phyloP scores from a whole-genome alignment of 2,797 vertebrate genomes.

The Phaenicophaeus curvirostris region DNA sequence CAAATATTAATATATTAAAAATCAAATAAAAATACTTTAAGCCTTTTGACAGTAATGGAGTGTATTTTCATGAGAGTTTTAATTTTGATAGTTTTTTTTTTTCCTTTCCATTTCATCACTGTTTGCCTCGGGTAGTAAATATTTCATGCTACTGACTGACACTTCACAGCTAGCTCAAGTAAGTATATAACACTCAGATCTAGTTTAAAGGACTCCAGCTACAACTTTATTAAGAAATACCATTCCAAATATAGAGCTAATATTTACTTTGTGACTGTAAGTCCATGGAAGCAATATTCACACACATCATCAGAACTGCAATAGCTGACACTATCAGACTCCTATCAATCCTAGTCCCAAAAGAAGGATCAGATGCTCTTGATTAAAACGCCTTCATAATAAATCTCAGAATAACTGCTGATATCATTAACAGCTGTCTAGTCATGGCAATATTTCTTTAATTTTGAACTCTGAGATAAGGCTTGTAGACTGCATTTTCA shows the following conservation, averaged over 20 bases:
- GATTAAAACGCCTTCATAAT: background rate
- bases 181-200: background rate
- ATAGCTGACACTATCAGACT: background rate
- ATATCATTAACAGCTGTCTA: background rate
- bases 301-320: background rate
- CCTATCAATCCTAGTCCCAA: background rate
- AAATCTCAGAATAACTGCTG: background rate
- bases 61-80: constrained; percentile 18
- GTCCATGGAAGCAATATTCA: background rate
- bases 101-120: background rate
- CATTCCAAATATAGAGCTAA: background rate
- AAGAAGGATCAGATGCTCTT: background rate
- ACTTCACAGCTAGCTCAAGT: background rate
- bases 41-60: constrained; percentile 11
- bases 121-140: constrained; percentile 17
- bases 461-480: background rate
- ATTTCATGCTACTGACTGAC: background rate
- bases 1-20: constrained; percentile 29
- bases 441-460: background rate
- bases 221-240: background rate
- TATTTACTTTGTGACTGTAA: background rate
- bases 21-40: constrained; percentile 49
- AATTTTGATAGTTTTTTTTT: background rate
- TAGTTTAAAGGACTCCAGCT: background rate
- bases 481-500: background rate